Conservation (phyloP, 2,797 vertebrate genomes). For the Sternotherus odoratus region DNA sequence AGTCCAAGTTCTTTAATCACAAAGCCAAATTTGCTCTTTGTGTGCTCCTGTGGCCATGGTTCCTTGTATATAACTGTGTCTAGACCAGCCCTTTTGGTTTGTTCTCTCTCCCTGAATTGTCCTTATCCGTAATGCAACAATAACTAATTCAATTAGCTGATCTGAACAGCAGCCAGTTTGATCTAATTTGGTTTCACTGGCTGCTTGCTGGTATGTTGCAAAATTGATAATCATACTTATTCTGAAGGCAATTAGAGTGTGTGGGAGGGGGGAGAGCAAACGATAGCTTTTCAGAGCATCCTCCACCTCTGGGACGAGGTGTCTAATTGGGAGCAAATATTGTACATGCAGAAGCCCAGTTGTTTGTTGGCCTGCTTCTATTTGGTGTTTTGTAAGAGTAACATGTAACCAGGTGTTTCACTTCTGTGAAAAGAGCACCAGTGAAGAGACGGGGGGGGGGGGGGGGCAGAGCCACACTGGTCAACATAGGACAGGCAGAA, state of each 20-base stretch:
- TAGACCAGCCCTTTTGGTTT: constrained; percentile 18
- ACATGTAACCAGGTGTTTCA: not conserved
- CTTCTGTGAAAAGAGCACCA: not conserved
- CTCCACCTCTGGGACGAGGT: not conserved
- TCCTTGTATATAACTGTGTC: constrained; percentile 26
- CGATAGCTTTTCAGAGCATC: not conserved
- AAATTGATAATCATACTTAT: constrained; percentile 64
- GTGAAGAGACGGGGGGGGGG: not conserved
- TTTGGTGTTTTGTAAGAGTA: not conserved
- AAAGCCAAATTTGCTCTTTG: not conserved
- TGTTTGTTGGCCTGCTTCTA: not conserved
- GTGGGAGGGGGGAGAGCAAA: not conserved
- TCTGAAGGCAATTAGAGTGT: constrained; percentile 42
- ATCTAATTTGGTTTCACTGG: constrained; percentile 68
- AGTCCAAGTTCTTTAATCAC: not conserved
- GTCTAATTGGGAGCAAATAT: not conserved
- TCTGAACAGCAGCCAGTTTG: constrained; percentile 69
- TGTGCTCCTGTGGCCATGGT: constrained; percentile 32
- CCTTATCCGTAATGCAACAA: constrained; percentile 74
- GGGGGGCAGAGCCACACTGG: not conserved
- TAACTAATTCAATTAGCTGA: constrained; percentile 75
- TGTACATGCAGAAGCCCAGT: not conserved
- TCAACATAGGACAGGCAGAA: not conserved
- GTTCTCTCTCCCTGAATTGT: constrained; percentile 62
- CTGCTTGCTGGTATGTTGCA: constrained; percentile 48